Evolutionary conservation across 2,797 vertebrate genomes (phyloP).

Genomic region (Gadopsis bispinosus): DNA sequence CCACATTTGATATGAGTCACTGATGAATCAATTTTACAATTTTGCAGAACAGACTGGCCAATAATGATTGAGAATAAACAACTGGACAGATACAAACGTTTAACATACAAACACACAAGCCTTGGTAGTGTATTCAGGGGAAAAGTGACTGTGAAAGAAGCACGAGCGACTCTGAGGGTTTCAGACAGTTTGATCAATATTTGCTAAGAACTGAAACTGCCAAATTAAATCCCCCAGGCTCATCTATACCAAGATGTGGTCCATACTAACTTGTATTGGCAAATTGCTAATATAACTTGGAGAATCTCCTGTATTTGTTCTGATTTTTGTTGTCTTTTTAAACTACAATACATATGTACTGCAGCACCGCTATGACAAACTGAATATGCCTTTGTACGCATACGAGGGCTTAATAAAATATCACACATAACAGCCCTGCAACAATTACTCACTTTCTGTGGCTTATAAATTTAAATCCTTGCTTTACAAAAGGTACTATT

Average conservation of each 20-base stretch:
- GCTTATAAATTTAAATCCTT: neutral
- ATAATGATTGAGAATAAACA: slow-evolving; percentile 32
- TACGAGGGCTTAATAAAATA: neutral
- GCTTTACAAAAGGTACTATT: neutral
- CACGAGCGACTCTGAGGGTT: neutral
- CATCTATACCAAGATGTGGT: slow-evolving; percentile 3
- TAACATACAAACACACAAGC: neutral
- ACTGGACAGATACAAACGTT: neutral
- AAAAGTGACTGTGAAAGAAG: neutral
- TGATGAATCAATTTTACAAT: slow-evolving; percentile 40
- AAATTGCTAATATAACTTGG: neutral
- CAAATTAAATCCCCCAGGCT: neutral
- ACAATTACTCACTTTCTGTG: neutral
- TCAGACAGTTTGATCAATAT: slow-evolving; percentile 12
- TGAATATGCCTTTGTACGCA: neutral
- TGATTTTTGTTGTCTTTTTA: neutral
- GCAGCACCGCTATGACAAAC: neutral
- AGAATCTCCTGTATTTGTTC: neutral
- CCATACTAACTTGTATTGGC: neutral
- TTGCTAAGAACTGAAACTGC: neutral
- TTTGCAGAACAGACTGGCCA: slow-evolving; percentile 30
- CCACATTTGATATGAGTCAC: slow-evolving; percentile 52
- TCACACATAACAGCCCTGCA: slow-evolving; percentile 1
- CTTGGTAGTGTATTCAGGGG: neutral
- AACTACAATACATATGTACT: neutral